Percentiles rank a stretch among this genome's conserved stretches.
These are phyloP conservation scores for Bombus fervidus DNA, from an alignment of 1,140 invertebrate species.

Conservation along the genomic window DNA sequence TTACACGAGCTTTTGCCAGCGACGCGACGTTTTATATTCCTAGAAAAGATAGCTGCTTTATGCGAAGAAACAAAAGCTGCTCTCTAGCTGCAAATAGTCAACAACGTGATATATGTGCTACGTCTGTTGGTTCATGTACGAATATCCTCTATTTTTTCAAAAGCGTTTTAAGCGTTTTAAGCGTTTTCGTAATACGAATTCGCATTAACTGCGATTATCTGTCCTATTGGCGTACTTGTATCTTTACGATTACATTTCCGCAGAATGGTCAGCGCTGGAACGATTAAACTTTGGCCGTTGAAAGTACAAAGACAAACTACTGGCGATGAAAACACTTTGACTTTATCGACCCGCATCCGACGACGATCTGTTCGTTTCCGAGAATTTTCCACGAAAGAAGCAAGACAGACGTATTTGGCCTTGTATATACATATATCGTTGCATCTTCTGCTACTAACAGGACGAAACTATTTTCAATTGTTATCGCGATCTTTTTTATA, in stretches of 20 bases:
- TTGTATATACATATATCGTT: too few species aligned
- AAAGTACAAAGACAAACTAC: constrained; percentile 1
- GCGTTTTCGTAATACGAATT: neutral
- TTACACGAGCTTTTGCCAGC: neutral
- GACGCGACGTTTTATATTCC: neutral
- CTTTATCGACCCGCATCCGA: constrained; percentile 4
- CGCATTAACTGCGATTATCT: neutral
- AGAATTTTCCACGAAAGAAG: neutral
- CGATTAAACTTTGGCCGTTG: neutral
- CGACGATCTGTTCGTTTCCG: neutral
- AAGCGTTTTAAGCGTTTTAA: neutral
- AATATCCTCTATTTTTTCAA: neutral
- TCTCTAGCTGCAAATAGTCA: neutral
- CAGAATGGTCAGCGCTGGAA: neutral
- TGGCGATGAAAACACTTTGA: neutral
- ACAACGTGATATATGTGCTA: neutral
- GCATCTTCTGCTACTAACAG: too few species aligned
- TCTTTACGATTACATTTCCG: neutral
- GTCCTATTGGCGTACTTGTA: too few species aligned
- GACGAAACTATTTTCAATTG: too few species aligned
- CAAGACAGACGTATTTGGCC: neutral
- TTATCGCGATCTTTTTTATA: neutral
- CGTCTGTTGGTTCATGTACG: neutral
- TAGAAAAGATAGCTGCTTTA: neutral
- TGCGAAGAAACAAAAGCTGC: neutral